Evolutionary conservation across 2,888 invertebrate genomes (phyloP).

Genomic region (Andrena fulva): DNA sequence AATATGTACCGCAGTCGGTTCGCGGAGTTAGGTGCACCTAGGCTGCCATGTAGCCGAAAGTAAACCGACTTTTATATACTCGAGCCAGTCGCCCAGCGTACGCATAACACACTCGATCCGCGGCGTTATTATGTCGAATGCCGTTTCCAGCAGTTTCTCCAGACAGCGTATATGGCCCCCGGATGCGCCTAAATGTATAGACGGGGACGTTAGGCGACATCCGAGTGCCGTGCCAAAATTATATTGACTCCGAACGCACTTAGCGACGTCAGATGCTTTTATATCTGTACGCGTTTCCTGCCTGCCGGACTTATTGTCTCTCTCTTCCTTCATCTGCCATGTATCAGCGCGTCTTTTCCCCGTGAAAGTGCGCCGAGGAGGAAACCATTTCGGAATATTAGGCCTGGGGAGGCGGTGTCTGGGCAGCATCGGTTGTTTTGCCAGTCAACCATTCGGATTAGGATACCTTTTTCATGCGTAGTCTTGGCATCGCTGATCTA

Average conservation of each 20-base stretch:
- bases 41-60: slow-evolving; percentile 75
- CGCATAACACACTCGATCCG: slow-evolving; percentile 46
- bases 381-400: neutral
- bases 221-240: slow-evolving; percentile 81
- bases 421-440: neutral
- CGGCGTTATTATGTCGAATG: slow-evolving; percentile 69
- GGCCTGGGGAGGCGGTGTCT: neutral
- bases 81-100: slow-evolving; percentile 49
- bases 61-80: slow-evolving; percentile 82
- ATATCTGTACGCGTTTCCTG: slow-evolving; percentile 64
- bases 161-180: slow-evolving; percentile 34
- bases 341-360: neutral
- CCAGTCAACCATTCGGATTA: too few relatives aligned
- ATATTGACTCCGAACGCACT: slow-evolving; percentile 79
- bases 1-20: slow-evolving; percentile 31
- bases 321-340: neutral
- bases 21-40: slow-evolving; percentile 61
- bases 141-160: slow-evolving; percentile 66
- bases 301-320: slow-evolving; percentile 32
- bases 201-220: slow-evolving; percentile 72
- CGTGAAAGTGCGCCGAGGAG: neutral
- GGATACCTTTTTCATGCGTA: too few relatives aligned
- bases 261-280: slow-evolving; percentile 76
- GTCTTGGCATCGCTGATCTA: too few relatives aligned
- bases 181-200: slow-evolving; percentile 46